Conservation (phyloP, 2,888 invertebrate species). For the Podabrus alpinus region DNA sequence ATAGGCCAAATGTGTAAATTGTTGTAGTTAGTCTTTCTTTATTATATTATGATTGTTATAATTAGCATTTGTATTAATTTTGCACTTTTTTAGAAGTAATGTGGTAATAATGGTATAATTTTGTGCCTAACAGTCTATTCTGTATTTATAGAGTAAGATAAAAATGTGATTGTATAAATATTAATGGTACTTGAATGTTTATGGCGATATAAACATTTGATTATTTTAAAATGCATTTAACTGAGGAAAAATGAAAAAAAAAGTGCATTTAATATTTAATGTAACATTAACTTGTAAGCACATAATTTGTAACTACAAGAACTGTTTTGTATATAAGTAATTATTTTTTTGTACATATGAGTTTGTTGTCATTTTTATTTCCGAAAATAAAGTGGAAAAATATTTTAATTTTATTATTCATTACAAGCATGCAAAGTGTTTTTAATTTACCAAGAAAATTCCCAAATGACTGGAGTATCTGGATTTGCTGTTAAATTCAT, state of each 20-base stretch:
- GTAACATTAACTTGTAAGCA: slow-evolving; percentile 1
- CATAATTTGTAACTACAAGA: slow-evolving; percentile 6
- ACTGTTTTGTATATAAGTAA: slow-evolving; percentile 19
- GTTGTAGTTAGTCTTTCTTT: background rate
- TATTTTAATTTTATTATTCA: background rate
- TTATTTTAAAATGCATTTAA: slow-evolving; percentile 4
- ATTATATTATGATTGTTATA: background rate
- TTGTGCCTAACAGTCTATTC: slow-evolving; percentile 13
- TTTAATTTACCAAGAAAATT: background rate
- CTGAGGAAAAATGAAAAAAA: background rate
- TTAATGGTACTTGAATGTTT: slow-evolving; percentile 5
- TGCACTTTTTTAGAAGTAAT: slow-evolving; percentile 4
- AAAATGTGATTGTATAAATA: slow-evolving; percentile 8
- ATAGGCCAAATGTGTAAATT: background rate
- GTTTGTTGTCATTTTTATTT: slow-evolving; percentile 20
- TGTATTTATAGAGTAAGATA: slow-evolving; percentile 9
- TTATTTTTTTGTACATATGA: slow-evolving; percentile 18
- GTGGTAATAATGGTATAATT: slow-evolving; percentile 12
- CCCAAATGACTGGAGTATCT: background rate
- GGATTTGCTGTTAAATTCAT: no score
- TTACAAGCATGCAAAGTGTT: background rate
- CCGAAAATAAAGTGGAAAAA: slow-evolving; percentile 5
- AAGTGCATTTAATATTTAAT: background rate
- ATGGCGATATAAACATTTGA: background rate
- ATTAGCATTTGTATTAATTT: background rate